Percentiles rank a stretch among this genome's conserved stretches.
phyloP scores from a whole-genome alignment of 2,113 vertebrate genomes.

The Circaetus cinerascens region DNA sequence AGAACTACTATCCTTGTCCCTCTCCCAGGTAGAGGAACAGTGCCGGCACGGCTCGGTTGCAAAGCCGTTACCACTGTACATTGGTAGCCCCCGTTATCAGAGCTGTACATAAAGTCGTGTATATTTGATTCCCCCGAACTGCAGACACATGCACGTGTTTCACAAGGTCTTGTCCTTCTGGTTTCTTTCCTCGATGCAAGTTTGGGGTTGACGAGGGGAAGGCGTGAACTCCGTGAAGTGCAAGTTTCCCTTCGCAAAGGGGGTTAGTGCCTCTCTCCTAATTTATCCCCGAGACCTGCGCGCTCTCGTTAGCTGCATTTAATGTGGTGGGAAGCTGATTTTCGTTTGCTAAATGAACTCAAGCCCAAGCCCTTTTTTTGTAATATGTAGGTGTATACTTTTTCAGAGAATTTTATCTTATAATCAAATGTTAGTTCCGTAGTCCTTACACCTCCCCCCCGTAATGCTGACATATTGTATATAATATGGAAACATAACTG shows the following conservation, averaged over 20 bases:
- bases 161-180: neutral
- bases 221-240: neutral
- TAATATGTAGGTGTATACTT: conserved; percentile 56
- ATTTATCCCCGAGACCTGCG: neutral
- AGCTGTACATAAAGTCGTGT: neutral
- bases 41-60: neutral
- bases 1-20: neutral
- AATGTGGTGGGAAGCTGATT: neutral
- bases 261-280: neutral
- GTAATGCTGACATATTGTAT: conserved; percentile 33
- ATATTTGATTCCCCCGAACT: neutral
- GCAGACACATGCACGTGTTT: neutral
- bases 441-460: neutral
- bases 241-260: neutral
- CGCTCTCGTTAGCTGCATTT: neutral
- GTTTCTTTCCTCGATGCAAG: neutral
- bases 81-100: neutral
- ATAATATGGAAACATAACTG: conserved; percentile 67
- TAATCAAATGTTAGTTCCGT: neutral
- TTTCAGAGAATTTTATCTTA: conserved; percentile 40
- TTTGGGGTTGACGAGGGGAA: neutral
- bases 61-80: neutral
- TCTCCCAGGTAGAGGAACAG: neutral
- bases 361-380: neutral
- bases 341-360: neutral